Base-by-base conservation (phyloP, 2,888 invertebrate genomes). In the Asteroscopus sphinx region DNA sequence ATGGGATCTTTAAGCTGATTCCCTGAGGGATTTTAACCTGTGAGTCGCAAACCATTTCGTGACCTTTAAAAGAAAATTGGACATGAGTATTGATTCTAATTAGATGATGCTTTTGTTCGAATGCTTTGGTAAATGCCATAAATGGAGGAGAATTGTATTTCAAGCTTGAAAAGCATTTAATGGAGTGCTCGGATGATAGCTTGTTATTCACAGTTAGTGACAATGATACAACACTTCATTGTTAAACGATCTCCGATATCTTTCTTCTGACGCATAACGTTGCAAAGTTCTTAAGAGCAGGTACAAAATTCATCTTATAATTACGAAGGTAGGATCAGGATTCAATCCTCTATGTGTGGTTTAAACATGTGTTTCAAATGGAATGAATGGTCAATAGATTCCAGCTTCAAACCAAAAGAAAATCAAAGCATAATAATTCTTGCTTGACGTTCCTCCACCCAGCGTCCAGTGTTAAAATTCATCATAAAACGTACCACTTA, bases 1-100 rank as follows among this genome's bases (percentile, higher is more conserved):
- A 90, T 82, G 89, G 90, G 71, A 81, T 83, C 87, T 80, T 79
- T 73, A 82, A 77, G 37, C 76, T 79, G 68, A 80, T 80, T 80
- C 82, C 80, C 77, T 61, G 49, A 68, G 72, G 74, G 81, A 80
- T 76, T 77, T 77, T 81, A 81, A 83, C 83, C 83, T 72, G 46
- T 60, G 52, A 82, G 80, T 86, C 83, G 78, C 70, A 74, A 81
- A 76, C 80, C 77, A 78, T 82, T 79, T 76, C 75, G 70, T 77
- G 78, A 80, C 79, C 81, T 83, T 81, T 83, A 72, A 69, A 73
- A 82, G 83, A 81, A 83, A 84, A 87, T 86, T 81, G 83, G 77
- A 84, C 81, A 79, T 77, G 80, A 79, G 76, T 78, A 79, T 85
- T 85, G 79, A 80, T 80, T 83, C 76, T 83, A 83, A 85, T 83